Evolutionary conservation across 1,140 invertebrate species (phyloP).

Genomic region (Tribolium castaneum): DNA sequence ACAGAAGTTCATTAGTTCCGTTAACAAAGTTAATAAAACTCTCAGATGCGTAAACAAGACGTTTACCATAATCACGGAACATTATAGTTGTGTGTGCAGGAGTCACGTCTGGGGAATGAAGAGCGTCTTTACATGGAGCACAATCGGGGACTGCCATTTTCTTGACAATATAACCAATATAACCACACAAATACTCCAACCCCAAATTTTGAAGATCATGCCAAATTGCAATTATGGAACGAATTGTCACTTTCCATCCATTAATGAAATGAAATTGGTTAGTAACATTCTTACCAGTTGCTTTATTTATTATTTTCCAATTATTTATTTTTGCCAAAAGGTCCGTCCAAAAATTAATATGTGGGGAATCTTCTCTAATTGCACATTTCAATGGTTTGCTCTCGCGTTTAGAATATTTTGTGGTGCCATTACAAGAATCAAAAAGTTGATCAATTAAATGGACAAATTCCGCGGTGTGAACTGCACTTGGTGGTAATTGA

Average conservation of each 20-base stretch:
- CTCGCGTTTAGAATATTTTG: not conserved
- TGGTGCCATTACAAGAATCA: slow-evolving; percentile 39
- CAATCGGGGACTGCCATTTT: too few relatives aligned
- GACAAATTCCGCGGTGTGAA: slow-evolving; percentile 46
- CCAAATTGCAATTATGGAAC: slow-evolving; percentile 25
- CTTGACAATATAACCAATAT: not conserved
- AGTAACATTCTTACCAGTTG: not conserved
- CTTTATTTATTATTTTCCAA: slow-evolving; percentile 23
- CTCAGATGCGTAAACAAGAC: not conserved
- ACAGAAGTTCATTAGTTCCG: not conserved
- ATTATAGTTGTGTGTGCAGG: not conserved
- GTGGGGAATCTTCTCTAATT: not conserved
- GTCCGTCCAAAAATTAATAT: too few relatives aligned
- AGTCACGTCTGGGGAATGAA: not conserved
- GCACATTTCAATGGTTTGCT: slow-evolving; percentile 36
- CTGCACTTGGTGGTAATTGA: slow-evolving; percentile 36
- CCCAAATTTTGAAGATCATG: slow-evolving; percentile 26
- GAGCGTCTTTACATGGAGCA: too few relatives aligned
- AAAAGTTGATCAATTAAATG: slow-evolving; percentile 41
- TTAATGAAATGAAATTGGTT: slow-evolving; percentile 2
- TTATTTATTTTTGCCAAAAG: slow-evolving; percentile 36
- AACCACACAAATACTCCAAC: slow-evolving; percentile 30
- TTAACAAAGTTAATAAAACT: not conserved
- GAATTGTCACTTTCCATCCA: slow-evolving; percentile 44
- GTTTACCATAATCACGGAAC: not conserved